Evolutionary conservation across 2,113 vertebrate species (phyloP), one percentile per base, ranked within the genome.

Genomic region (Onychostoma macrolepis): DNA sequence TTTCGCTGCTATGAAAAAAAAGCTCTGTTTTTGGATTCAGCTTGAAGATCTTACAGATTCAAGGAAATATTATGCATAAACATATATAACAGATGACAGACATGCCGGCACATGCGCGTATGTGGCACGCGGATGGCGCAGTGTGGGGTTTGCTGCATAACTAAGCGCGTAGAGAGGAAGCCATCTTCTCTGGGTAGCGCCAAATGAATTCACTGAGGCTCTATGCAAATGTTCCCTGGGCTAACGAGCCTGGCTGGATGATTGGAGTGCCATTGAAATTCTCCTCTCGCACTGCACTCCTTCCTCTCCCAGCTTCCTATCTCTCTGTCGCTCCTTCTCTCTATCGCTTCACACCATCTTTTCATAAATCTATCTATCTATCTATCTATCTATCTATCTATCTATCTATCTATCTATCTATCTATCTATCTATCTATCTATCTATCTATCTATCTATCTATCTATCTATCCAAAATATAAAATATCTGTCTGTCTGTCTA

Each of bases 211-310:
- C 89, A 91, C 91, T 89, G 91, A 92, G 92, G 93, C 93, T 86
- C 94, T 96, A 96, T 96, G 95, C 95, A 95, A 95, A 96, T 96
- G 92, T 93, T 93, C 93, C 91, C 92, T 90, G 91, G 91, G 92
- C 94, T 95, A 95, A 96, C 94, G 93, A 95, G 94, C 92, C 93
- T 93, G 92, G 92, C 94, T 95, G 93, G 92, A 92, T 94, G 94
- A 95, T 95, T 95, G 94, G 93, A 94, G 93, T 91, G 94, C 93
- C 94, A 95, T 95, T 95, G 93, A 95, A 95, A 95, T 95, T 95
- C 94, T 93, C 91, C 93, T 95, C 93, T 94, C 94, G 92, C 91
- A 91, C 93, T 90, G 89, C 90, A 89, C 89, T 84, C 74, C 85
- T 89, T 85, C 48, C 74, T 74, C 48, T 30, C 53, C 69, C 81